Evolutionary conservation across 1,140 invertebrate species (phyloP), one percentile per base, ranked within the genome.

Genomic region (Eupeodes corollae): DNA sequence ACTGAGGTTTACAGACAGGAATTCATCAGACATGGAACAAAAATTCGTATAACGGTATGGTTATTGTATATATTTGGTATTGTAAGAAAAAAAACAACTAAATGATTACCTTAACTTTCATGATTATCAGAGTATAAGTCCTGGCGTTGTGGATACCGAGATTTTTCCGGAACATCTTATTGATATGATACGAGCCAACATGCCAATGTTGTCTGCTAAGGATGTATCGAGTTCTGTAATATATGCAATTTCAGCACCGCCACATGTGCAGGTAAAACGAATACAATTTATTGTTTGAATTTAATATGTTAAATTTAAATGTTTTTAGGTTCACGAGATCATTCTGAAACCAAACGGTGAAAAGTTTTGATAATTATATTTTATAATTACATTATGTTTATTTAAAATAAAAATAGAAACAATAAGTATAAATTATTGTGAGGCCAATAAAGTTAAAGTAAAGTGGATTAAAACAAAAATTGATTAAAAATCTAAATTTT

Each of bases 1-100:
- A 70, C 73, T 1, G 77, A 82, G 55, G 72, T 76, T 16, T 58
- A 79, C 3, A 63, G 78, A 18, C 74, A 75, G 31, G 86, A 89
- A 60, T 69, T 89, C 12, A 56, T 69, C 2, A 74, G 48, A 6
- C 52, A 52, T 34, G 54, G 54, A 2, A 56, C 54, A 1, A 51
- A 53, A 19, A 57, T 52, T 1, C 66, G 63, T 37, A 55, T 62
- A 13, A 65, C 63, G 1, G 63, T n/a, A n/a, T n/a, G n/a, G n/a
- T n/a, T n/a, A n/a, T n/a, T n/a, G n/a, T n/a, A n/a, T n/a, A n/a
- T n/a, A n/a, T n/a, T n/a, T n/a, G n/a, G n/a, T n/a, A n/a, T n/a
- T n/a, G n/a, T 63, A 18, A 56, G 59, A 39, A 16, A 13, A 13
- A 11, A 41, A 12, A 41, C 10, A 11, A 11, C 10, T 41, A 18